A percentile compares a stretch with the other conserved stretches of the same genome.
Conservation (phyloP, 1,140 invertebrate genomes). For the Penaeus chinensis region DNA sequence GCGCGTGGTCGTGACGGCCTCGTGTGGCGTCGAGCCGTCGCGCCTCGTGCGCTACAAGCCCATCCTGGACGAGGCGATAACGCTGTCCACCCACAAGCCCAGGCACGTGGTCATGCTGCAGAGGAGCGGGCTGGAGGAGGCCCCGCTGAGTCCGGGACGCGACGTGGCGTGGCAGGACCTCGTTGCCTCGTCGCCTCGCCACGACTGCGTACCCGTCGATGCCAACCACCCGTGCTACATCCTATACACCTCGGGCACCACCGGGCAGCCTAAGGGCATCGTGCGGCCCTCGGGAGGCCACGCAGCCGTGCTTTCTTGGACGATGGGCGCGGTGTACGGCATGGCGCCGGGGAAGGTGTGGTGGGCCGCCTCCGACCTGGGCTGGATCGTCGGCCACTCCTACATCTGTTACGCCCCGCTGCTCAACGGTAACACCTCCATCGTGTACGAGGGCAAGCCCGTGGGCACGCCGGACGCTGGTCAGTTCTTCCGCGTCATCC, state of each 20-base stretch:
- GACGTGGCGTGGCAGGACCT: conserved; percentile 85
- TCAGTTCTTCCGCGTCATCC: conserved; percentile 90
- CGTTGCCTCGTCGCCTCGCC: conserved; percentile 74
- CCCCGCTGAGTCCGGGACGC: conserved; percentile 73
- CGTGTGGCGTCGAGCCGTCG: conserved; percentile 88
- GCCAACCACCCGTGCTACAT: conserved; percentile 92
- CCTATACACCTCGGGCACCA: conserved; percentile 81
- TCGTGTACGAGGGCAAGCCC: conserved; percentile 95
- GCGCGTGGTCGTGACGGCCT: conserved; percentile 88
- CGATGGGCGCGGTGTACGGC: conserved; percentile 85
- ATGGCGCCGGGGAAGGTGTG: conserved; percentile 84
- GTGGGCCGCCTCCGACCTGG: conserved; percentile 86
- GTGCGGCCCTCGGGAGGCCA: conserved; percentile 88
- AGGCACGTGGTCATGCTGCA: conserved; percentile 85
- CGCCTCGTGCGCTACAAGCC: conserved; percentile 88
- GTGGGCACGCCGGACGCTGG: conserved; percentile 91
- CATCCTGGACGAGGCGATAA: conserved; percentile 86
- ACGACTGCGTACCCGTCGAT: conserved; percentile 85
- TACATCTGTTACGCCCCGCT: conserved; percentile 94
- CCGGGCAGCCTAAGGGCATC: conserved; percentile 83
- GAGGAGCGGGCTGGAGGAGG: conserved; percentile 76
- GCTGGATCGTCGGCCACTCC: conserved; percentile 95
- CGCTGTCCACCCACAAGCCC: conserved; percentile 69
- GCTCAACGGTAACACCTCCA: conserved; percentile 82
- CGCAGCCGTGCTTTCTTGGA: conserved; percentile 84